Evolutionary conservation across 37 sponge, comb jelly and placozoan genomes (phyloP).

Genomic region (Beroe ovata): DNA sequence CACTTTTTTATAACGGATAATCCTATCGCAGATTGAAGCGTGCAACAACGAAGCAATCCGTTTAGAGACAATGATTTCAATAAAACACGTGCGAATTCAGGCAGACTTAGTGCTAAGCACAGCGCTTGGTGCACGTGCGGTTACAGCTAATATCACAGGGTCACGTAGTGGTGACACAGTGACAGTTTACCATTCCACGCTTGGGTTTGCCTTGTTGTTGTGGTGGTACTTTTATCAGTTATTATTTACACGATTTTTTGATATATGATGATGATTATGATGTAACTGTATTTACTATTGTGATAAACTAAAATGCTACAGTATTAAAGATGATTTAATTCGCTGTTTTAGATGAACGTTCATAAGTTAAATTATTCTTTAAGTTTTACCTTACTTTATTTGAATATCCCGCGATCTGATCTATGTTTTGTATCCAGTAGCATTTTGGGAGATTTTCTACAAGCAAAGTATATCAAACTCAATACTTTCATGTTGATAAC

Average conservation of each 20-base stretch:
- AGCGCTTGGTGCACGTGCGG: not conserved
- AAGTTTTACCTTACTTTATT: not conserved
- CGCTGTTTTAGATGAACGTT: too few relatives aligned
- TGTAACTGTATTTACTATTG: too few relatives aligned
- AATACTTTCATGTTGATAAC: too few relatives aligned
- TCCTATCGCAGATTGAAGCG: not conserved
- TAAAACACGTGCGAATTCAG: constrained; percentile 28
- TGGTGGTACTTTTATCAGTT: not conserved
- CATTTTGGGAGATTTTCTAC: not conserved
- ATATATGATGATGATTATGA: not conserved
- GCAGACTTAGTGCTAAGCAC: constrained; percentile 46
- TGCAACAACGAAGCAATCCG: constrained; percentile 61
- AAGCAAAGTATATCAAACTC: too few relatives aligned
- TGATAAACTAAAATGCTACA: too few relatives aligned
- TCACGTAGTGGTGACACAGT: not conserved
- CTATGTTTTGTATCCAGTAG: not conserved
- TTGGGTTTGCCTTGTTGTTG: not conserved
- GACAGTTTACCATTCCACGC: not conserved
- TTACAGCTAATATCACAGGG: constrained; percentile 23
- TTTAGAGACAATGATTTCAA: constrained; percentile 42
- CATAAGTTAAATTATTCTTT: not conserved
- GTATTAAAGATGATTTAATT: too few relatives aligned
- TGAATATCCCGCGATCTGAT: not conserved
- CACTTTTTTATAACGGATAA: too few relatives aligned
- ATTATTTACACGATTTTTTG: not conserved